Conservation (phyloP, 2,888 invertebrate genomes). For the Synanthedon formicaeformis region DNA sequence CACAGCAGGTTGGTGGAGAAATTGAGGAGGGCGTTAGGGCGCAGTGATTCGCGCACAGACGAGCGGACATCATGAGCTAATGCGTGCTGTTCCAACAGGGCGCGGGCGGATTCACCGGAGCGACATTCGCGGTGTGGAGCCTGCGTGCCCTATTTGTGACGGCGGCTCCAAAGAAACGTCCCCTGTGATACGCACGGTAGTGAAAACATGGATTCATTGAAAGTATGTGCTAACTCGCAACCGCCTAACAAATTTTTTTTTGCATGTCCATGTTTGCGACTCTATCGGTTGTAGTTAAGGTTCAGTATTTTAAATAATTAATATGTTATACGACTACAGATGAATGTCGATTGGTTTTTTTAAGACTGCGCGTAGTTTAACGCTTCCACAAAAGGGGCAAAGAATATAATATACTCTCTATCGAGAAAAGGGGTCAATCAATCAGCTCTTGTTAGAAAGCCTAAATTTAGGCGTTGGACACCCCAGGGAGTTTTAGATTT, state of each 20-base stretch:
- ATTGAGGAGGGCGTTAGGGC: slow-evolving; percentile 78
- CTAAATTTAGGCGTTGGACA: background rate
- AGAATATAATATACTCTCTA: no score
- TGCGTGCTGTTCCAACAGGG: slow-evolving; percentile 62
- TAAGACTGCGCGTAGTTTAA: slow-evolving; percentile 63
- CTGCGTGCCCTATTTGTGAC: slow-evolving; percentile 65
- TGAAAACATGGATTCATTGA: slow-evolving; percentile 36
- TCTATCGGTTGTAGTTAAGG: background rate
- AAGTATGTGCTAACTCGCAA: slow-evolving; percentile 45
- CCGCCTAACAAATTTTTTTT: slow-evolving; percentile 26
- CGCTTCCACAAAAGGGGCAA: slow-evolving; percentile 6
- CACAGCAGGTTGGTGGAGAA: slow-evolving; percentile 85
- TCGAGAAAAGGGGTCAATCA: slow-evolving; percentile 2
- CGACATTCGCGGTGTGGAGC: slow-evolving; percentile 52
- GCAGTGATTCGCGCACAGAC: slow-evolving; percentile 60
- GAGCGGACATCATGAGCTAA: slow-evolving; percentile 69
- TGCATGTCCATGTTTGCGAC: slow-evolving; percentile 27
- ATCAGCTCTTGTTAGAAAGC: background rate
- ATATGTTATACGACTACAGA: slow-evolving; percentile 28
- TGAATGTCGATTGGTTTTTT: slow-evolving; percentile 35
- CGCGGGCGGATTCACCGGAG: slow-evolving; percentile 57
- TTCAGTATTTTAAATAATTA: slow-evolving; percentile 25
- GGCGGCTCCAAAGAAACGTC: slow-evolving; percentile 25
- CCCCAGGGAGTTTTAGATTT: background rate
- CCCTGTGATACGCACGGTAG: slow-evolving; percentile 56